Percentiles rank a stretch among this genome's conserved stretches.
Evolutionary conservation across 2,888 invertebrate genomes (phyloP).

Genomic region (Nomada fucata): DNA sequence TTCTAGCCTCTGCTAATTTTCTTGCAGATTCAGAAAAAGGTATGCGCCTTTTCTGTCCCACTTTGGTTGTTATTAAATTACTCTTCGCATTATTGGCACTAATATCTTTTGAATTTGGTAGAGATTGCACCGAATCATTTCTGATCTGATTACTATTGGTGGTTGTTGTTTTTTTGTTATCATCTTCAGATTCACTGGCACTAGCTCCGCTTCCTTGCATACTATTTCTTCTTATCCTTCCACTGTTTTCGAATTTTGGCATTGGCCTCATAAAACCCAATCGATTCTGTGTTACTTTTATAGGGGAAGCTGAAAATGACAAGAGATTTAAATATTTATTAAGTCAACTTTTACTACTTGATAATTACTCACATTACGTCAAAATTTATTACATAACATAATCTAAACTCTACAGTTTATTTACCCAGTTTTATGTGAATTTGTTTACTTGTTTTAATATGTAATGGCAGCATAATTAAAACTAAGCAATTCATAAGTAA

Average conservation of each 20-base stretch:
- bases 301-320: conserved; percentile 84
- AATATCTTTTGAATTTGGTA: conserved; percentile 79
- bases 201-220: conserved; percentile 84
- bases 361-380: no score
- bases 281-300: conserved; percentile 86
- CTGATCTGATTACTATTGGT: conserved; percentile 79
- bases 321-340: conserved; percentile 6
- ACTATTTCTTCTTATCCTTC: conserved; percentile 87
- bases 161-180: conserved; percentile 79
- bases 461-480: no score
- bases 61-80: conserved; percentile 49
- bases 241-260: conserved; percentile 87
- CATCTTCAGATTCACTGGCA: conserved; percentile 89
- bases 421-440: no score
- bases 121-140: conserved; percentile 85
- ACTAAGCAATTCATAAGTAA: no score
- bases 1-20: conserved; percentile 85
- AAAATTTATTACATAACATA: no score
- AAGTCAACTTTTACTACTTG: background rate
- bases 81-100: conserved; percentile 27
- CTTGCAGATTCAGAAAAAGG: conserved; percentile 84
- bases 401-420: no score
- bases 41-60: conserved; percentile 75
- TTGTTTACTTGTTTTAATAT: no score
- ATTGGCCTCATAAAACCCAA: conserved; percentile 88